These are phyloP conservation scores for Amorpha juglandis DNA, from an alignment of 2,888 invertebrate genomes.

Conservation along the genomic window DNA sequence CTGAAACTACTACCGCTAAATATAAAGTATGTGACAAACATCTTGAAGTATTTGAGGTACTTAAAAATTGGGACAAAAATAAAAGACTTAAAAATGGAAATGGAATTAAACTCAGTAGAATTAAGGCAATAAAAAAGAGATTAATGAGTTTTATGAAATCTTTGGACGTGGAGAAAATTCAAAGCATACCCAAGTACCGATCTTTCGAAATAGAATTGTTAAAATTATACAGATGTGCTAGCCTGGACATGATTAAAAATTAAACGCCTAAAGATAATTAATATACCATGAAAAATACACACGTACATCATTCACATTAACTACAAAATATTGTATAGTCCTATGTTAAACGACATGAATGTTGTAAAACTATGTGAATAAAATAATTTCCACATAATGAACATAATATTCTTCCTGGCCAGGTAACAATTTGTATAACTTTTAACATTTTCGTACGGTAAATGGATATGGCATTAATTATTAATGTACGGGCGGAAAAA, in stretches of 20 bases:
- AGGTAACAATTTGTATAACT: conserved; percentile 23
- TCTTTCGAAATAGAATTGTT: conserved; percentile 42
- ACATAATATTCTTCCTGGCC: background rate
- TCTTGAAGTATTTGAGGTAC: conserved; percentile 44
- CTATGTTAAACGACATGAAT: too few species aligned
- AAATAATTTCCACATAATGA: background rate
- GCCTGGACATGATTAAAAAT: conserved; percentile 38
- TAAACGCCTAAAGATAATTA: background rate
- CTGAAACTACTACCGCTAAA: conserved; percentile 44
- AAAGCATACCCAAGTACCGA: conserved; percentile 49
- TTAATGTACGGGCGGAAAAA: conserved; percentile 27
- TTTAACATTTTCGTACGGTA: conserved; percentile 8
- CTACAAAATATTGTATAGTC: background rate
- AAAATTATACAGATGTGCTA: conserved; percentile 53
- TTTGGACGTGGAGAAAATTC: conserved; percentile 61
- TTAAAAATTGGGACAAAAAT: conserved; percentile 48
- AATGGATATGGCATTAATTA: conserved; percentile 16
- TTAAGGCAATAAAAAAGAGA: conserved; percentile 42
- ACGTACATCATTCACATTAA: background rate
- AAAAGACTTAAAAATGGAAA: conserved; percentile 30
- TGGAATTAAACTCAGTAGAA: conserved; percentile 32
- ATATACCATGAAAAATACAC: background rate
- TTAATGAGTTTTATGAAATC: conserved; percentile 43
- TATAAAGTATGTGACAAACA: conserved; percentile 56
- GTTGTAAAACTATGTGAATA: too few species aligned